phyloP scores from a whole-genome alignment of 2,113 vertebrate species.

The Pionites leucogaster region DNA sequence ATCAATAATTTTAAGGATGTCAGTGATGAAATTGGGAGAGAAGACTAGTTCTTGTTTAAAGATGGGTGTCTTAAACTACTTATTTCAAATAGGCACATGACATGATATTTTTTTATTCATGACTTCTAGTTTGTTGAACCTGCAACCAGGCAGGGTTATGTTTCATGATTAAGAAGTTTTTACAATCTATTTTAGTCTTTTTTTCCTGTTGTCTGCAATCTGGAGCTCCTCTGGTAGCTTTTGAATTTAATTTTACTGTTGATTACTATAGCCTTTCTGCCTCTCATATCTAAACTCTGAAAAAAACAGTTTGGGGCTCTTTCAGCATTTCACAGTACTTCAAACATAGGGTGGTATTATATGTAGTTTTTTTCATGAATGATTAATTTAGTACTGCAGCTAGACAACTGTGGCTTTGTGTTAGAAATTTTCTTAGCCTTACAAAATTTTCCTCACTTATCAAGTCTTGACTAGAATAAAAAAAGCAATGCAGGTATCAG shows the following conservation, averaged over 20 bases:
- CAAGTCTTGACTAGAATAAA: not conserved
- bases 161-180: not conserved
- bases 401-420: not conserved
- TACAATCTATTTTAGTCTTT: not conserved
- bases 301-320: not conserved
- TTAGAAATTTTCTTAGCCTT: not conserved
- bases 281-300: not conserved
- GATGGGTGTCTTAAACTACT: not conserved
- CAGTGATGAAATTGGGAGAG: not conserved
- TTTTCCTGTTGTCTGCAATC: not conserved
- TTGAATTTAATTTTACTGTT: not conserved
- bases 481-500: not conserved
- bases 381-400: not conserved
- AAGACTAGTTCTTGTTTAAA: conserved; percentile 15
- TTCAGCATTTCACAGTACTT: not conserved
- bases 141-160: not conserved
- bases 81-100: not conserved
- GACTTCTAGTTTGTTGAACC: not conserved
- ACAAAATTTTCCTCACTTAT: not conserved
- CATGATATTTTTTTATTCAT: not conserved
- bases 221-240: not conserved
- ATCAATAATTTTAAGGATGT: conserved; percentile 40
- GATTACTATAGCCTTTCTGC: not conserved
- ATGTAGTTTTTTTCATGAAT: not conserved
- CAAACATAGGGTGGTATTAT: not conserved